phyloP scores from a whole-genome alignment of 35 echinoderm and acorn worm species.

The Amphiura filiformis region DNA sequence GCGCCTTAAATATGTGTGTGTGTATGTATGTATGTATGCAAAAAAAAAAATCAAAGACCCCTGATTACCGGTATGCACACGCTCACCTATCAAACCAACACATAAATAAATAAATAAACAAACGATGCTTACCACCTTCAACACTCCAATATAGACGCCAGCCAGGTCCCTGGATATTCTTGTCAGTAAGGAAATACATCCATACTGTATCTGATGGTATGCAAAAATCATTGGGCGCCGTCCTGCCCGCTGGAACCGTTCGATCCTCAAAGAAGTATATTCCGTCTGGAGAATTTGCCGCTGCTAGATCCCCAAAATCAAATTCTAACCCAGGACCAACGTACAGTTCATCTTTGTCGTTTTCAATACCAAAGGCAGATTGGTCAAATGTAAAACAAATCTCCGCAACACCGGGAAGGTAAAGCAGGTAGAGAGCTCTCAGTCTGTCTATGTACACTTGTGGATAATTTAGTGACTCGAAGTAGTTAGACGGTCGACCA shows the following conservation, averaged over 20 bases:
- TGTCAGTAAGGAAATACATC: constrained; percentile 74
- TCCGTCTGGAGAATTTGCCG: background rate
- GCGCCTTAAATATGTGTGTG: no score
- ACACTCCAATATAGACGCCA: background rate
- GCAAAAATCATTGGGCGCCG: background rate
- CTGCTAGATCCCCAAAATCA: background rate
- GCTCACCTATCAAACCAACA: no score
- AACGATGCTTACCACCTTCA: no score
- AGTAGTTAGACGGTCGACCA: background rate
- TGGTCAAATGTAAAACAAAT: constrained; percentile 32
- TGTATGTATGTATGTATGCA: no score
- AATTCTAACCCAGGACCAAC: constrained; percentile 41
- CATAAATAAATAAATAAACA: no score
- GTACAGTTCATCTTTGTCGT: constrained; percentile 68
- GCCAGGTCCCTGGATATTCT: constrained; percentile 19
- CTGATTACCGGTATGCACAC: no score
- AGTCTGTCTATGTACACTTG: constrained; percentile 14
- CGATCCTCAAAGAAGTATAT: constrained; percentile 22
- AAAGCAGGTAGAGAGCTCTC: constrained; percentile 46
- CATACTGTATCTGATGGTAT: constrained; percentile 54
- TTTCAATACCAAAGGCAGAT: constrained; percentile 47
- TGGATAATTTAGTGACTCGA: constrained; percentile 53
- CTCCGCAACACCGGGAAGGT: constrained; percentile 47
- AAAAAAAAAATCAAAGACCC: no score
- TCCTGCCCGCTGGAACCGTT: background rate